Evolutionary conservation across 2,113 vertebrate genomes (phyloP), one percentile per base, ranked within the genome.

Genomic region (Morone saxatilis): DNA sequence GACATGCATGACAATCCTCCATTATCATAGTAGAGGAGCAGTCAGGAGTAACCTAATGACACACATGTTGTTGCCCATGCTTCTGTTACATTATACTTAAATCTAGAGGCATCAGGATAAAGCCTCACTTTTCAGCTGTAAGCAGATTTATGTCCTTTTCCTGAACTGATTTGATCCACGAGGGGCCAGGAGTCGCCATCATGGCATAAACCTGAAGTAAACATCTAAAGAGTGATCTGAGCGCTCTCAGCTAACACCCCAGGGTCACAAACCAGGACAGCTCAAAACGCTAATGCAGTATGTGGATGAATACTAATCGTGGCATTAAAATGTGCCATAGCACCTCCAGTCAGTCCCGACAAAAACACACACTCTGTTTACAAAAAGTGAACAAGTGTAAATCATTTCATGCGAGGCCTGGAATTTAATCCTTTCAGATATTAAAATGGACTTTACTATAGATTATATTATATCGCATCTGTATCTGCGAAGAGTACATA

Each of bases 131-230:
- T 89, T 78, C 76, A 62, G 74, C 89, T 48, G 31, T 90, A 93
- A 93, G 91, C 91, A 89, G 93, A 93, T 94, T 93, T 91, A 81
- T 72, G 81, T 83, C 69, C 31, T 89, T 90, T 90, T 86, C 66
- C 61, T 91, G 78, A 69, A 83, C n/a, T 48, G 77, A 88, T 90
- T 82, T 85, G 66, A 91, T 89, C 75, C 71, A 7, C 1, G 59
- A 20, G 1, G 31, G 54, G 57, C 66, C 25, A 45, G 54, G 78
- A 62, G 62, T 65, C 22, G 9, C 78, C 76, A 87, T 68, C 59
- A 59, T 56, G 76, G 68, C 81, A 75, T 40, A 69, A 87, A 90
- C 89, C 84, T 89, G 89, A 80, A 80, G 87, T 67, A 86, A 91
- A 90, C 87, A 89, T 85, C 74, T 80, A 82, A 76, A 88, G 86